These are phyloP conservation scores for Gnathonemus echidnorhynchus DNA, from an alignment of 2,113 vertebrate species.

Conservation along the genomic window DNA sequence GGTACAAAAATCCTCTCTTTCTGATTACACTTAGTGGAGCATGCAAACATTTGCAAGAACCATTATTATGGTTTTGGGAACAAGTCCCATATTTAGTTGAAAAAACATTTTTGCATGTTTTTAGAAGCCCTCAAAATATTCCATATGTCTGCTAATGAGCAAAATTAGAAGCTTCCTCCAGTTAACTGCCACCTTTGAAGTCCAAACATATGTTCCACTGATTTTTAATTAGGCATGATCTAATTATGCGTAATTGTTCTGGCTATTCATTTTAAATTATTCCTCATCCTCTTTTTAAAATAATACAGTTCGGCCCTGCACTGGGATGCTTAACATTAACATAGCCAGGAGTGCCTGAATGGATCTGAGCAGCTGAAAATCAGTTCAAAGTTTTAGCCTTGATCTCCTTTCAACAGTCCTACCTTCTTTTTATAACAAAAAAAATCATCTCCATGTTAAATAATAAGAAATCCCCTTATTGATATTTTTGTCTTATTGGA, in stretches of 20 bases:
- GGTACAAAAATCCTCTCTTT: not conserved
- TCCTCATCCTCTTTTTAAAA: not conserved
- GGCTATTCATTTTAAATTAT: not conserved
- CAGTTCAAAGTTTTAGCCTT: not conserved
- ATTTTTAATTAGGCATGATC: slow-evolving; percentile 25
- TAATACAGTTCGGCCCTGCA: not conserved
- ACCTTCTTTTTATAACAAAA: not conserved
- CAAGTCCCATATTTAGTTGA: not conserved
- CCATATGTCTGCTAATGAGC: not conserved
- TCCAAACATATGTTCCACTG: not conserved
- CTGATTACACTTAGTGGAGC: not conserved
- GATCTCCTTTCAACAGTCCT: not conserved
- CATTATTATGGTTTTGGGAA: not conserved
- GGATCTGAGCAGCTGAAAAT: not conserved
- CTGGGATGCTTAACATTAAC: not conserved
- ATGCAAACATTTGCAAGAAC: not conserved
- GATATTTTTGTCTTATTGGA: not conserved
- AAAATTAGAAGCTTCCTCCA: slow-evolving; percentile 6
- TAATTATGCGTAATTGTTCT: not conserved
- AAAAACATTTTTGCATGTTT: not conserved
- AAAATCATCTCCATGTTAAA: not conserved
- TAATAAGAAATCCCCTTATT: not conserved
- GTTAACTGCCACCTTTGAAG: slow-evolving; percentile 9
- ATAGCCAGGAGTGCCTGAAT: not conserved
- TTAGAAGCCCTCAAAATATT: not conserved